Evolutionary conservation across 2,797 vertebrate genomes (phyloP), one percentile per base, ranked within the genome.

Genomic region (Ctenochaetus hawaiiensis): DNA sequence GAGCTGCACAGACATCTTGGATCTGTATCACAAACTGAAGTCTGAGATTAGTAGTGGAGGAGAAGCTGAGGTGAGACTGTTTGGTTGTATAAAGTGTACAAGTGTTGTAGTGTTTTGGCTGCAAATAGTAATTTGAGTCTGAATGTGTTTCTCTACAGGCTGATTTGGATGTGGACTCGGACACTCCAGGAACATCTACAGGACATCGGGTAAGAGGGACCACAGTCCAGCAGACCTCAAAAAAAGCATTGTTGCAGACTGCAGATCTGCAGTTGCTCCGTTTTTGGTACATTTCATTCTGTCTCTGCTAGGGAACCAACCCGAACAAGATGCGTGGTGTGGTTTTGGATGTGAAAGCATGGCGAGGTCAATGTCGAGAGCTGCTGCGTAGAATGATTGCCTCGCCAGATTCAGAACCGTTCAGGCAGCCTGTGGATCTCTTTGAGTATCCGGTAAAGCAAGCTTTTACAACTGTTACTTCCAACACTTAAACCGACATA

Each of bases 141-240:
- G 0, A 14, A 11, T 70, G 6, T 75, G 16, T 71, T 60, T 20
- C 44, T 77, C 82, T 91, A 86, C 91, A 98, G 72, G 26, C 26
- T 30, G 26, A 30, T 5, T 91, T 97, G 39, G 96, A 99, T 7
- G 91, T 98, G 48, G 98, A 99, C 93, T 99, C 98, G 0, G 98
- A 99, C 5, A 97, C 95, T 74, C 98, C 98, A 10, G 97, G 98
- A 69, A 99, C 98, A 37, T 99, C 98, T 37, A 92, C 97, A 74
- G 97, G 97, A 87, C 96, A 95, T 80, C 91, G 88, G 81, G 97
- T 98, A 78, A 97, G 95, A 52, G 12, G 8, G 54, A 16, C 9
- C 20, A 10, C 11, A 62, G 16, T 62, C 44, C 47, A 22, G 5
- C 4, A 6, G 10, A 2, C 16, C 43, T 44, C 4, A 13, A 47